Evolutionary conservation across 2,113 vertebrate species (phyloP), one percentile per base, ranked within the genome.

Genomic region (Ptychochromis oligacanthus): DNA sequence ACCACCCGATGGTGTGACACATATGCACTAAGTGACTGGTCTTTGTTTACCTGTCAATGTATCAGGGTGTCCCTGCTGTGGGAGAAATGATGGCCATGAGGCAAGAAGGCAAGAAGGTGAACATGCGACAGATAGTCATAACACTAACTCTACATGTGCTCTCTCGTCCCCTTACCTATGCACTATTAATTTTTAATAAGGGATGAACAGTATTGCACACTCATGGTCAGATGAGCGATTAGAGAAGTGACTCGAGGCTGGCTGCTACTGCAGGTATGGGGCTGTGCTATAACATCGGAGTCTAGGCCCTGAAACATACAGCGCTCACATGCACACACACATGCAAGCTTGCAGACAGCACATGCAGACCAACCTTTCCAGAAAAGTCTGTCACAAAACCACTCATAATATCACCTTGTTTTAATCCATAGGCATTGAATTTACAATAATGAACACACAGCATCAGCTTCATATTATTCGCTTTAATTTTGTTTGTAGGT

Each of bases 81-180:
- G 81, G 81, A 92, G 86, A 85, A 87, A 86, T 3, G 72, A 91
- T 67, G 87, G 88, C 88, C 91, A 86, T 89, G 86, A 92, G 87
- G 84, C 88, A 72, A 80, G 84, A 72, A 72, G 60, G 89, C 74
- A 72, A 87, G 87, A 67, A 65, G 89, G 85, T 79, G 81, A 94
- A 93, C 79, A 91, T 90, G 80, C 70, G 64, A 88, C 85, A 86
- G 80, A 87, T 88, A 85, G 87, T 87, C 90, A 86, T 86, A 94
- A 95, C 92, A 95, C 94, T 92, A 94, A 95, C 91, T 80, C 90
- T 85, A 82, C 87, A 83, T 81, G 91, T 92, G 93, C 92, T 90
- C 80, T 88, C 92, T 93, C 91, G 79, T 91, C 93, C 93, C 92
- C 87, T 93, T 93, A 94, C 93, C 94, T 95, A 95, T 95, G 94